Conservation (phyloP, 2,113 vertebrate species). For the Chaenocephalus aceratus region DNA sequence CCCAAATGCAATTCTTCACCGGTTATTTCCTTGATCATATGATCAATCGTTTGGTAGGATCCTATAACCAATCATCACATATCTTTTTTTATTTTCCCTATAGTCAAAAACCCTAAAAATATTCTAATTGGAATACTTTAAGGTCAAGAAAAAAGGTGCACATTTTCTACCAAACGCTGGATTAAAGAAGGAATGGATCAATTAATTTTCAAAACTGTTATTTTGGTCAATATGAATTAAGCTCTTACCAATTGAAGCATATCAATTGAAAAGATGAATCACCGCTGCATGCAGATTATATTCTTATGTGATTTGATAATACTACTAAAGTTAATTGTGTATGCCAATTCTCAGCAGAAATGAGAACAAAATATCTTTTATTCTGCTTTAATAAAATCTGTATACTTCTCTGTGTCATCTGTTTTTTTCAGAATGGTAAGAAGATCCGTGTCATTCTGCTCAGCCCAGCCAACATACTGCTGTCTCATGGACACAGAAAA, state of each 20-base stretch:
- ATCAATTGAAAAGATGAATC: constrained; percentile 14
- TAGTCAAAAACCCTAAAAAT: background rate
- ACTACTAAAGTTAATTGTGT: constrained; percentile 17
- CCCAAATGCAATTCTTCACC: background rate
- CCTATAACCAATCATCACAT: background rate
- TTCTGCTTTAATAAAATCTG: constrained; percentile 31
- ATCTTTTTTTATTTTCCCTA: background rate
- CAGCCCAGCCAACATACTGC: constrained; percentile 54
- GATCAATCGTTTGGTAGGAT: background rate
- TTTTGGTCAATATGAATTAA: background rate
- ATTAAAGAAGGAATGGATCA: background rate
- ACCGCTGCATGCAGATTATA: background rate
- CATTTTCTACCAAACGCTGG: background rate
- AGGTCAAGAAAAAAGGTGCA: background rate
- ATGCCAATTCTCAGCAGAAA: constrained; percentile 12
- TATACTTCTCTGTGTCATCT: constrained; percentile 1
- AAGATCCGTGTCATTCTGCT: constrained; percentile 51
- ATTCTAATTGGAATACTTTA: background rate
- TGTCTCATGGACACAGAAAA: constrained; percentile 73
- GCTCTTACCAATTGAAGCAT: background rate
- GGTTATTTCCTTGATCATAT: background rate
- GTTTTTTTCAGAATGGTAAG: constrained; percentile 34
- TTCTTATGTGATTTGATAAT: constrained; percentile 22
- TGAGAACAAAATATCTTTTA: constrained; percentile 44
- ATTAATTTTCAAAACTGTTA: too few species aligned